Evolutionary conservation across 2,797 vertebrate genomes (phyloP).

Genomic region (Ibycter americanus): DNA sequence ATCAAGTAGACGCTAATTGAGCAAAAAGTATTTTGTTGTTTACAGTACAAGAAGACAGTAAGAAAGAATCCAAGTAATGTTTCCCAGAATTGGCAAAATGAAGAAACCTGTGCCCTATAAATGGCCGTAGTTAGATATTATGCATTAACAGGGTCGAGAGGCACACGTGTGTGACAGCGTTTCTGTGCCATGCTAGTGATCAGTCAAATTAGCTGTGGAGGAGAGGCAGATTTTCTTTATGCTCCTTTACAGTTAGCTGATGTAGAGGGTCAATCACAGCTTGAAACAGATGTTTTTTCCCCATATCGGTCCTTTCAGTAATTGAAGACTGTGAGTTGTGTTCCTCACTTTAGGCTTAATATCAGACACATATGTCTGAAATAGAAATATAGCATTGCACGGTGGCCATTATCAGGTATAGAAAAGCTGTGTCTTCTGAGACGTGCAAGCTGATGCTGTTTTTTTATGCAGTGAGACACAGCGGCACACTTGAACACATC

Average conservation of each 20-base stretch:
- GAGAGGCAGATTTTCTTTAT: not conserved
- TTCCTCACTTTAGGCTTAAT: not conserved
- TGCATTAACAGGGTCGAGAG: not conserved
- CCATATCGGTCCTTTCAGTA: not conserved
- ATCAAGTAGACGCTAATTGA: rapidly evolving
- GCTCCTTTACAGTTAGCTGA: not conserved
- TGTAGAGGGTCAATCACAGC: not conserved
- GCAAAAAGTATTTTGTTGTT: not conserved
- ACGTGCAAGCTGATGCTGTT: not conserved
- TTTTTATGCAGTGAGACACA: not conserved
- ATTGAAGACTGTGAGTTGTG: not conserved
- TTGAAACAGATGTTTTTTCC: not conserved
- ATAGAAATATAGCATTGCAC: not conserved
- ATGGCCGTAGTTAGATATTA: not conserved
- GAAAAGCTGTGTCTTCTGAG: not conserved
- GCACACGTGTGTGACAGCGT: rapidly evolving
- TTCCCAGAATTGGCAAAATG: not conserved
- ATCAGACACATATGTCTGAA: not conserved
- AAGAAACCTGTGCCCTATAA: not conserved
- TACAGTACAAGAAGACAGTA: not conserved
- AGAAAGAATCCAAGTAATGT: not conserved
- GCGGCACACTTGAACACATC: not conserved
- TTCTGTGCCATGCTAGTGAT: not conserved
- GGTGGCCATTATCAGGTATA: not conserved
- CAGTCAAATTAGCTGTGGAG: not conserved